These are phyloP conservation scores for Drosophila longiperda DNA, from an alignment of 2,888 invertebrate genomes.

Conservation along the genomic window DNA sequence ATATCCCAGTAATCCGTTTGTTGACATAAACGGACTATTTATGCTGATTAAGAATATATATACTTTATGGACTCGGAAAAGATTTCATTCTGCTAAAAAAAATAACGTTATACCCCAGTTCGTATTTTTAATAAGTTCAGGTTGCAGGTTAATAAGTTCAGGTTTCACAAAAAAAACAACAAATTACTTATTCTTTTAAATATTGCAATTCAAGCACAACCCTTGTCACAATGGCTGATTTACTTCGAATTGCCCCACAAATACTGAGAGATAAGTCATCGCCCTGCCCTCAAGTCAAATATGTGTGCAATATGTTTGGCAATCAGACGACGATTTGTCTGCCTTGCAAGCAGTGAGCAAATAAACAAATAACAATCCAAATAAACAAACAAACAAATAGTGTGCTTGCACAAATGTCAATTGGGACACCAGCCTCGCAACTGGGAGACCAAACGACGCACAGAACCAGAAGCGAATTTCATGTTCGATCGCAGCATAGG, in stretches of 20 bases:
- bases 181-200: background rate
- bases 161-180: background rate
- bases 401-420: conserved; percentile 22
- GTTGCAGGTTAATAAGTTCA: background rate
- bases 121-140: background rate
- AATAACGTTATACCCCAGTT: background rate
- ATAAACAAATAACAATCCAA: conserved; percentile 30
- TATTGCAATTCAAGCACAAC: background rate
- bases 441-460: background rate
- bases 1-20: background rate
- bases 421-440: conserved; percentile 1
- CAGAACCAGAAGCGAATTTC: conserved; percentile 12
- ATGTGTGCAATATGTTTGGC: conserved; percentile 39
- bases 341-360: conserved; percentile 34
- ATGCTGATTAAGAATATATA: background rate
- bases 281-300: conserved; percentile 30
- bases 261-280: background rate
- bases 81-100: background rate
- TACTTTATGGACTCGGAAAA: background rate
- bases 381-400: conserved; percentile 28
- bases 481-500: conserved; percentile 17
- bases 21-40: background rate
- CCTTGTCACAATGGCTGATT: background rate
- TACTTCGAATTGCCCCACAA: conserved; percentile 6
- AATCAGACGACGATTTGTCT: conserved; percentile 57